Evolutionary conservation across 2,113 vertebrate genomes (phyloP), one percentile per base, ranked within the genome.

Genomic region (Centropus bengalensis): DNA sequence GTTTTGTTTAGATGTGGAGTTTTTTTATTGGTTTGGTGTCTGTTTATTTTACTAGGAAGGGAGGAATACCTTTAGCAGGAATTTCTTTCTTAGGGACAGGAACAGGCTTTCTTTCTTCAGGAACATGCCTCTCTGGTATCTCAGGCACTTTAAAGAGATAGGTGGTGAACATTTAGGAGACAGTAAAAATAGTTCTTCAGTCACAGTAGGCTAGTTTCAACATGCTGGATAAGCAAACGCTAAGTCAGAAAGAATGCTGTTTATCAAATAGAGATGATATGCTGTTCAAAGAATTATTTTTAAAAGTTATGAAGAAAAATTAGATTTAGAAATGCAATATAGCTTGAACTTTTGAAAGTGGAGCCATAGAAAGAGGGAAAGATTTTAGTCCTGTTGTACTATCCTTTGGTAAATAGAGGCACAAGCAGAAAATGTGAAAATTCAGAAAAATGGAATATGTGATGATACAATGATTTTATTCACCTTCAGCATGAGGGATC

Each of bases 101-200:
- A 89, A 97, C 76, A 17, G 94, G 97, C 40, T 97, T 94, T 74
- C 96, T 96, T 96, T 98, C 97, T 97, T 98, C 98, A 88, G 96
- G 89, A 68, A 97, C 74, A 66, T 30, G 86, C 87, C 97, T 98
- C 97, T 98, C 96, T 96, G 97, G 97, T 80, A 96, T 91, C 75
- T 98, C 97, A 58, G 97, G 96, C 68, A 97, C 97, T 98, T 98
- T 71, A 97, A 97, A 98, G 89, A 97, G 76, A 97, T 12, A 93
- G 30, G 58, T 74, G 28, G 49, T 81, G 44, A 58, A 84, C 22
- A 66, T 77, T 95, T 94, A 97, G 67, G 12, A 81, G 30, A 36
- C 19, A 32, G 60, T 56, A 84, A 79, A 74, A 82, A 80, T 62
- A 81, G 40, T 4, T 83, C 44, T 26, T 8, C 82, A 68, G 91